These are phyloP conservation scores for Epistrophe grossulariae DNA, from an alignment of 2,888 invertebrate species.

Conservation along the genomic window DNA sequence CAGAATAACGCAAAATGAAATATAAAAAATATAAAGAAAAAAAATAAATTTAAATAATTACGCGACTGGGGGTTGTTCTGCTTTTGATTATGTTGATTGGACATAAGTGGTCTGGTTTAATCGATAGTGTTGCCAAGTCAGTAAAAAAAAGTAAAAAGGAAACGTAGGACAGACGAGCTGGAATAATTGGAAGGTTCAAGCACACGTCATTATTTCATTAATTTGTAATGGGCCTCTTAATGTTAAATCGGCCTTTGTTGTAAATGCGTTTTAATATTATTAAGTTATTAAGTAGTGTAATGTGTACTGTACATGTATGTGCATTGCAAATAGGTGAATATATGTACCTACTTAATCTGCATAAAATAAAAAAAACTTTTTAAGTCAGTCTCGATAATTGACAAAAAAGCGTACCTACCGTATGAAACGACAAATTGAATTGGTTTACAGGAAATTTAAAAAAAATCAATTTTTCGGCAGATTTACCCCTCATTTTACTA, in stretches of 20 bases:
- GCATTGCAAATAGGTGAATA: not conserved
- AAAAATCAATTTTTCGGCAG: too few species aligned
- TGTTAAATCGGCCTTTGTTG: not conserved
- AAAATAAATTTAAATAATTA: conserved; percentile 67
- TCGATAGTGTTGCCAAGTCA: conserved; percentile 57
- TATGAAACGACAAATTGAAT: too few species aligned
- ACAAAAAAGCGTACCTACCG: too few species aligned
- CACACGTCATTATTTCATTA: conserved; percentile 47
- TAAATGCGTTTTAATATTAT: not conserved
- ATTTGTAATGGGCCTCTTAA: conserved; percentile 11
- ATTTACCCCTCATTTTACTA: too few species aligned
- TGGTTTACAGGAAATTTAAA: too few species aligned
- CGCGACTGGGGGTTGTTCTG: conserved; percentile 57
- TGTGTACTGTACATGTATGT: too few species aligned
- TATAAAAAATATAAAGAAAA: conserved; percentile 28
- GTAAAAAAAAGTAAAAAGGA: not conserved
- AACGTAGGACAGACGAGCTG: not conserved
- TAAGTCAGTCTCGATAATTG: not conserved
- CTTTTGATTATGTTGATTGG: conserved; percentile 53
- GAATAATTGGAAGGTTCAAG: conserved; percentile 57
- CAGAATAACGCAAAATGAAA: conserved; percentile 11
- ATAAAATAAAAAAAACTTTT: conserved; percentile 9
- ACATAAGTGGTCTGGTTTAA: conserved; percentile 63
- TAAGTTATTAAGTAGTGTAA: not conserved
- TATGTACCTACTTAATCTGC: not conserved